Evolutionary conservation across 2,113 vertebrate species (phyloP).

Genomic region (Hemicordylus capensis): DNA sequence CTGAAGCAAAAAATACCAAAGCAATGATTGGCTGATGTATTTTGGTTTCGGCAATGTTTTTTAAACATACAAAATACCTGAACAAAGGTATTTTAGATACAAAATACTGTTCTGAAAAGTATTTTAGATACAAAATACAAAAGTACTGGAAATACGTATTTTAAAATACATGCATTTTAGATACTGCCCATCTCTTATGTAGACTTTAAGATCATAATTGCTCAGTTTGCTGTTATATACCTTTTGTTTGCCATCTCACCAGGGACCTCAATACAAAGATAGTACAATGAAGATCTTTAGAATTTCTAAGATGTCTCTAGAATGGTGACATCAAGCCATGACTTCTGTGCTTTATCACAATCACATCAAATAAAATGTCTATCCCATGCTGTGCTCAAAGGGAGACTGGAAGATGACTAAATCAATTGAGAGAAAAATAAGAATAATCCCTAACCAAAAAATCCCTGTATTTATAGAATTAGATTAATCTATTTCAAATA

Average conservation of each 20-base stretch:
- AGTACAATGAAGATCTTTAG: conserved; percentile 25
- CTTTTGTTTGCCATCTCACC: conserved; percentile 6
- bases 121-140: too few species aligned
- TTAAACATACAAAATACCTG: too few species aligned
- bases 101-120: too few species aligned
- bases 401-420: background rate
- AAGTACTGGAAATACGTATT: too few species aligned
- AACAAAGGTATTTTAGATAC: too few species aligned
- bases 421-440: background rate
- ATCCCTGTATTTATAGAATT: background rate
- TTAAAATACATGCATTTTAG: too few species aligned
- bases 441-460: background rate
- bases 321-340: conserved; percentile 5
- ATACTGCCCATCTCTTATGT: too few species aligned
- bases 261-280: conserved; percentile 6
- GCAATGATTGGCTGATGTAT: too few species aligned
- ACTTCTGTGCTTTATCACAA: background rate
- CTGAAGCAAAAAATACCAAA: too few species aligned
- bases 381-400: background rate
- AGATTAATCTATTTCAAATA: background rate
- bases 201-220: background rate
- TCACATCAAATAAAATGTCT: background rate
- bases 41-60: too few species aligned
- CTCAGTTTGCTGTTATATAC: background rate
- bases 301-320: conserved; percentile 25